Base-by-base conservation (phyloP, 2,888 invertebrate species). In the Thumatha senex region DNA sequence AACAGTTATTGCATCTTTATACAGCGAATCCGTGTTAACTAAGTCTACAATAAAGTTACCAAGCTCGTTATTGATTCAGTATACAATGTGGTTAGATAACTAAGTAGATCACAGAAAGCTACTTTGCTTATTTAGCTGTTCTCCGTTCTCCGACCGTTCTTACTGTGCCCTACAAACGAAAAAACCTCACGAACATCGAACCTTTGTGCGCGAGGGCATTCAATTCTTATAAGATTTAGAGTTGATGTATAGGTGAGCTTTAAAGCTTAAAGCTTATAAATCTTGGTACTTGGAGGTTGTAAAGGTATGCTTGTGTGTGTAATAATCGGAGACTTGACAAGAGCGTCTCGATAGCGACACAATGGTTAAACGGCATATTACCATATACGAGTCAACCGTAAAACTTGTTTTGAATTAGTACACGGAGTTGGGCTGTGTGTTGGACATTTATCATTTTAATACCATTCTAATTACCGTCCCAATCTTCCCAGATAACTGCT, bases 91-190 rank as follows among this genome's bases (percentile, higher is more conserved):
- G 69, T 62, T 62, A 62, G 63, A 58, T 67, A 63, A 82, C 73
- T 24, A 24, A 24, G 18, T 80, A 72, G 82, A 80, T 83, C 80
- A 81, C 84, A 81, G 84, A 85, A 83, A n/a, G n/a, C 80, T 77
- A 69, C 61, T 74, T 72, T 63, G 72, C 66, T 73, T 67, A 67
- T 59, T 58, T 65, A 63, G 63, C 67, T 58, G 66, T 70, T 77
- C 63, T 69, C n/a, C n/a, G n/a, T n/a, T n/a, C 66, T 54, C 58
- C 58, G 61, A 62, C 65, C 65, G 63, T 62, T 39, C 64, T 63
- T 53, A 61, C 63, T 64, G 62, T 81, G 86, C 86, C 89, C 89
- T 82, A 89, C 79, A 86, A 87, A 82, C 76, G 67, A 85, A 88
- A 84, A 86, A 84, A 81, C 31, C 11, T 5, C 31, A 74, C 62